Evolutionary conservation across 2,113 vertebrate species (phyloP), one percentile per base, ranked within the genome.

Genomic region (Vulpes ferrilata): DNA sequence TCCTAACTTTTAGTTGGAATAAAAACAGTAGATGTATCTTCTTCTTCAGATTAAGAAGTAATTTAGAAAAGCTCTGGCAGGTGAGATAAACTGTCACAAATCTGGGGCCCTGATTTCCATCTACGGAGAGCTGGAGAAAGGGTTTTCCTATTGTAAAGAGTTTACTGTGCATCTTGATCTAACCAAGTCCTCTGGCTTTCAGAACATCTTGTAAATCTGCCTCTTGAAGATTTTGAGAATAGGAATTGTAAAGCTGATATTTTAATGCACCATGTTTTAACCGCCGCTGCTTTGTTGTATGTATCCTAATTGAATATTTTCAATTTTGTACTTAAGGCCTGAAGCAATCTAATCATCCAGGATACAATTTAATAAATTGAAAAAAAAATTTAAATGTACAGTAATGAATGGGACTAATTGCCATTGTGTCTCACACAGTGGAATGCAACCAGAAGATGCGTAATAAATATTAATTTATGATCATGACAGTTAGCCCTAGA

Each of bases 341-440:
- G 65, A 88, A 91, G 93, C 71, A 86, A 90, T 93, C 79, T 94
- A 93, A 93, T 98, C 85, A 96, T 73, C 60, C 7, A 60, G 93
- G 64, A 71, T 79, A 86, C 84, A 97, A 78, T 96, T 93, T 96
- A 97, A 94, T 93, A 97, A 73, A 88, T 78, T 76, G 85, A 23
- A 91, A 90, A 88, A 88, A 88, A 88, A 55, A 65, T 15, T 2
- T 9, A 8, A 60, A 84, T 48, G 30, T 67, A 84, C 43, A 73
- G 64, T 94, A 88, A 81, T 78, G 69, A 96, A 82, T 93, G 76
- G 84, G 65, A 73, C 74, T 97, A 86, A 93, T 74, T 91, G 91
- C 25, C 55, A 30, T 65, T 27, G 12, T 78, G 82, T 80, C 48
- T 88, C 71, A 38, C 32, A 51, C 64, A 53, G 43, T 67, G 93